Evolutionary conservation across 2,888 invertebrate genomes (phyloP), one percentile per base, ranked within the genome.

Genomic region (Oxycera nigricornis): DNA sequence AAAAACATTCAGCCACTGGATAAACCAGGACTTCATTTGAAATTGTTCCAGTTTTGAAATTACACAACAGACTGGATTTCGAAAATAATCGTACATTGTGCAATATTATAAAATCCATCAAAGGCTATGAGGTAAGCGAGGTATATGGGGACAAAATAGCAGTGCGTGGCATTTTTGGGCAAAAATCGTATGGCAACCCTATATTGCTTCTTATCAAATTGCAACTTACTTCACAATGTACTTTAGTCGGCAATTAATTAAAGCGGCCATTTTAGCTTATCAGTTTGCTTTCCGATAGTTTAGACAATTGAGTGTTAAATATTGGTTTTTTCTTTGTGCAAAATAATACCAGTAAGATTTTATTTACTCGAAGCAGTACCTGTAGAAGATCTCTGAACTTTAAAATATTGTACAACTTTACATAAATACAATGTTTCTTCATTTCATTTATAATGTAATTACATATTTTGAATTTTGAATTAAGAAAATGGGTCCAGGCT

Each of bases 191-290:
- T 50, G 50, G 50, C 50, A 50, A 50, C 50, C 50, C 50, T n/a
- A 50, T 50, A 50, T 50, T 50, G 50, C 50, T 50, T 50, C 50
- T 1, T 50, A 50, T 4, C 50, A 50, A 50, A 50, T 50, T 50
- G 50, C 50, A 50, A 50, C 50, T 50, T 50, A 50, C 50, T 50
- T 50, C 50, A 50, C 50, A 50, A 50, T 50, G 50, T 50, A 50
- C 50, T 50, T 50, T 1, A 50, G 1, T 17, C 50, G 50, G 50
- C 50, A 50, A 50, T 17, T 50, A 14, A 17, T 1, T 17, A 50
- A 50, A 50, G 50, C 50, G 50, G 50, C 50, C 50, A 50, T 50
- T 50, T 50, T 50, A 50, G 17, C 17, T 50, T 50, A 50, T 50
- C 50, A 50, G 50, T 50, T 50, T 50, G 50, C 17, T n/a, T 50